A percentile compares a stretch with the other conserved stretches of the same genome.
phyloP scores from a whole-genome alignment of 2,888 invertebrate species.

The Teinopalpus imperialis region DNA sequence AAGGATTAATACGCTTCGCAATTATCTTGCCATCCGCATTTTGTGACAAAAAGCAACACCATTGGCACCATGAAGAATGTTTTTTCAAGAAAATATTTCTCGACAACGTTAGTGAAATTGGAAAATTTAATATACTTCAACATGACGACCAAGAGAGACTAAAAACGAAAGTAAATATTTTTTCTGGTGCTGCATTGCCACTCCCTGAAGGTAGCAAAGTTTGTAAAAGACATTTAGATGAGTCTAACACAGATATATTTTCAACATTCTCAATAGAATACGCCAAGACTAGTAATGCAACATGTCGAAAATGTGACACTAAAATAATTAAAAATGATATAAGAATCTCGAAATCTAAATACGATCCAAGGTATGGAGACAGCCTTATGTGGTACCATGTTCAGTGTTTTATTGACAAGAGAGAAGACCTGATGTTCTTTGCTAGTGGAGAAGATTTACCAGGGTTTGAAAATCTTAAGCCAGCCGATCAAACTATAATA shows the following conservation, averaged over 20 bases:
- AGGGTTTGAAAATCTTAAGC: constrained; percentile 20
- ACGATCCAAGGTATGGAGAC: constrained; percentile 23
- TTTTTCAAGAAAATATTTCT: constrained; percentile 21
- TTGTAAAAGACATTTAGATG: constrained; percentile 6
- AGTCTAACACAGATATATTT: neutral
- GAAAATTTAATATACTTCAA: constrained; percentile 18
- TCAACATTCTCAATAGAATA: constrained; percentile 22
- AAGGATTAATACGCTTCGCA: constrained; percentile 13
- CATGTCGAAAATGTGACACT: constrained; percentile 20
- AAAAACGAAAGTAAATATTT: constrained; percentile 11
- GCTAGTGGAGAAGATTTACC: constrained; percentile 18
- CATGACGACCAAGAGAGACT: constrained; percentile 20
- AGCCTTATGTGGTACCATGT: constrained; percentile 20
- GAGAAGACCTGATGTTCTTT: constrained; percentile 17
- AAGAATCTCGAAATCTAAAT: constrained; percentile 20
- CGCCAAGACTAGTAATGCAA: constrained; percentile 19
- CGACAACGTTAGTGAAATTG: constrained; percentile 9
- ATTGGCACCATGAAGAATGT: constrained; percentile 25
- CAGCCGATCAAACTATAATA: constrained; percentile 9
- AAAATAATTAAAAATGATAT: constrained; percentile 21
- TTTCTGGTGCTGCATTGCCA: neutral
- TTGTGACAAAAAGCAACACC: constrained; percentile 19
- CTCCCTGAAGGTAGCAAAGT: neutral
- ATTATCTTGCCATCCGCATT: constrained; percentile 16
- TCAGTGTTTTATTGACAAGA: constrained; percentile 16